These are phyloP conservation scores for Drosophila subobscura DNA, from an alignment of 1,140 invertebrate species.

Conservation along the genomic window DNA sequence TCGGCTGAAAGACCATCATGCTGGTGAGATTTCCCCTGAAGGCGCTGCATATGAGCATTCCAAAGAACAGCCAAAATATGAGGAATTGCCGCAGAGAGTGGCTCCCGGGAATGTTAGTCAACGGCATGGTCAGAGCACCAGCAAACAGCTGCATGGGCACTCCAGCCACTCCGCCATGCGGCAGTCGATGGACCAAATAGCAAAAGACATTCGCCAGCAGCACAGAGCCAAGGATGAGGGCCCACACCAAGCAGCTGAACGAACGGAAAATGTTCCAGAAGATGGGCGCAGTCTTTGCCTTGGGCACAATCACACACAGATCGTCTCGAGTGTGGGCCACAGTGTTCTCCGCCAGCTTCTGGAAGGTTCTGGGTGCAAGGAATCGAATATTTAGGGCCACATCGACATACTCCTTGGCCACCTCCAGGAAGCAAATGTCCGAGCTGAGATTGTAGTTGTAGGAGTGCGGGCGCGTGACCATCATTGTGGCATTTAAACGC, in stretches of 20 bases:
- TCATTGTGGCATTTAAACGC: constrained; percentile 71
- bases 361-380: constrained; percentile 53
- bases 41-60: constrained; percentile 67
- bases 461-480: constrained; percentile 52
- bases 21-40: constrained; percentile 77
- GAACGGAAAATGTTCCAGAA: constrained; percentile 80
- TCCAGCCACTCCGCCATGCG: background rate
- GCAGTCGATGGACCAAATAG: constrained; percentile 8
- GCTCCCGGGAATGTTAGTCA: constrained; percentile 22
- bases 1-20: constrained; percentile 68
- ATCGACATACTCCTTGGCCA: constrained; percentile 66
- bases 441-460: constrained; percentile 46
- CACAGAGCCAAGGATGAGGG: constrained; percentile 42
- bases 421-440: constrained; percentile 64
- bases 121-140: constrained; percentile 54
- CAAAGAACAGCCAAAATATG: constrained; percentile 71
- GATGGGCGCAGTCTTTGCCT: constrained; percentile 53
- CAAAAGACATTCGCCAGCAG: constrained; percentile 54
- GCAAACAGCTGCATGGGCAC: constrained; percentile 55
- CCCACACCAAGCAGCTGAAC: constrained; percentile 64
- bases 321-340: constrained; percentile 71
- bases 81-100: constrained; percentile 60
- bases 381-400: constrained; percentile 75
- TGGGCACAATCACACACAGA: constrained; percentile 76
- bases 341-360: constrained; percentile 54